phyloP scores from a whole-genome alignment of 2,113 vertebrate genomes.

The Entomyzon cyanotis region DNA sequence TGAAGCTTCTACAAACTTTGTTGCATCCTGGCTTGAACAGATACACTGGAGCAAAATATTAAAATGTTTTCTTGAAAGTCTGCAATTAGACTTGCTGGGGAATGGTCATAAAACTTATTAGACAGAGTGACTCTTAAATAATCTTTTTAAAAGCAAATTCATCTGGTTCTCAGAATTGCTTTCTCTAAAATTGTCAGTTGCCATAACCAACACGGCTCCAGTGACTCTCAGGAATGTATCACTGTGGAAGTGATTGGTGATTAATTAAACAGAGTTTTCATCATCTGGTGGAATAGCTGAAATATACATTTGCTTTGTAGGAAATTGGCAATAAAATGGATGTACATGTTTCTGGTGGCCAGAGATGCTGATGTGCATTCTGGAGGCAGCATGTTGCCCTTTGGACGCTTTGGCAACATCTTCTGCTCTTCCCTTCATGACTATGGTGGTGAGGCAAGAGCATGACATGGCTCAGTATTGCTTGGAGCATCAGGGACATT shows the following conservation, averaged over 20 bases:
- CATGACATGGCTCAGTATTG: neutral
- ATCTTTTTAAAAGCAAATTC: neutral
- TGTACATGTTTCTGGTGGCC: accelerated
- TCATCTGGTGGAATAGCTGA: neutral
- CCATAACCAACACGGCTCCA: neutral
- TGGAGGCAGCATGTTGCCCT: neutral
- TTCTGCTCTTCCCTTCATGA: neutral
- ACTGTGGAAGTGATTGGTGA: neutral
- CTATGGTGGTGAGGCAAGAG: neutral
- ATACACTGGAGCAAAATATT: neutral
- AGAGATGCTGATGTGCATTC: accelerated
- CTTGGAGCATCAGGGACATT: neutral
- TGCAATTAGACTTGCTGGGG: neutral
- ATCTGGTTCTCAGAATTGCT: slow-evolving; percentile 13
- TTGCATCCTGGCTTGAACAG: neutral
- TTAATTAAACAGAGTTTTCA: neutral
- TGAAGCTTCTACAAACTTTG: neutral
- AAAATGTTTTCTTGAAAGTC: neutral
- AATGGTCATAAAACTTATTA: neutral
- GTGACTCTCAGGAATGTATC: neutral
- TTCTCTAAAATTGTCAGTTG: neutral
- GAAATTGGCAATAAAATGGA: neutral
- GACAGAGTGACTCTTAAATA: neutral
- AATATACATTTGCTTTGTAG: neutral
- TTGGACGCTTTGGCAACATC: neutral